These are phyloP conservation scores for Popillia japonica DNA, from an alignment of 1,140 invertebrate species.

Conservation along the genomic window DNA sequence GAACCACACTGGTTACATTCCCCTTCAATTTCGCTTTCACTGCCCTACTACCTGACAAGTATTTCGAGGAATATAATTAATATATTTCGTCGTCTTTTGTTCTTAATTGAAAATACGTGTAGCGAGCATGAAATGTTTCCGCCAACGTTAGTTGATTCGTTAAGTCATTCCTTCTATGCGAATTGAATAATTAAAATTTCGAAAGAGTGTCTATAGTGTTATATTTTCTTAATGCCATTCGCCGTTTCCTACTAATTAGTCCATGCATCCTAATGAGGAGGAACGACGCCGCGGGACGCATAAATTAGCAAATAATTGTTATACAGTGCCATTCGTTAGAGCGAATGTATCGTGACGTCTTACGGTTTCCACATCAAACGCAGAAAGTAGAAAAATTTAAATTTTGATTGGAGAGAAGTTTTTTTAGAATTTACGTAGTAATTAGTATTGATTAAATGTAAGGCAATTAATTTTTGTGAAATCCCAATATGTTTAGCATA, in stretches of 20 bases:
- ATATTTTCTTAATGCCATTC: neutral
- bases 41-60: neutral
- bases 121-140: neutral
- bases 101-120: slow-evolving; percentile 15
- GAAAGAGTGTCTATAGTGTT: neutral
- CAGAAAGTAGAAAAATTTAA: too few relatives aligned
- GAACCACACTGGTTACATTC: neutral
- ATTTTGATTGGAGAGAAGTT: too few relatives aligned
- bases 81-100: slow-evolving; percentile 5
- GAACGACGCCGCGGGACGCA: neutral
- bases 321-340: too few relatives aligned
- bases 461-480: too few relatives aligned
- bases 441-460: too few relatives aligned
- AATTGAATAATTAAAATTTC: slow-evolving; percentile 20
- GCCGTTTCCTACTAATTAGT: neutral
- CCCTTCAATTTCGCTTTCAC: neutral
- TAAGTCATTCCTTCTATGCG: neutral
- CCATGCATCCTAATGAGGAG: neutral
- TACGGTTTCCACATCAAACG: too few relatives aligned
- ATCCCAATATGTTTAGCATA: too few relatives aligned
- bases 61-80: slow-evolving; percentile 6
- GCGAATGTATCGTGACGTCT: too few relatives aligned
- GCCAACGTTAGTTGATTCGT: neutral
- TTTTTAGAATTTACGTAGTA: too few relatives aligned
- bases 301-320: slow-evolving; percentile 4